phyloP scores from a whole-genome alignment of 2,888 invertebrate species.

The Drosophila tripunctata region DNA sequence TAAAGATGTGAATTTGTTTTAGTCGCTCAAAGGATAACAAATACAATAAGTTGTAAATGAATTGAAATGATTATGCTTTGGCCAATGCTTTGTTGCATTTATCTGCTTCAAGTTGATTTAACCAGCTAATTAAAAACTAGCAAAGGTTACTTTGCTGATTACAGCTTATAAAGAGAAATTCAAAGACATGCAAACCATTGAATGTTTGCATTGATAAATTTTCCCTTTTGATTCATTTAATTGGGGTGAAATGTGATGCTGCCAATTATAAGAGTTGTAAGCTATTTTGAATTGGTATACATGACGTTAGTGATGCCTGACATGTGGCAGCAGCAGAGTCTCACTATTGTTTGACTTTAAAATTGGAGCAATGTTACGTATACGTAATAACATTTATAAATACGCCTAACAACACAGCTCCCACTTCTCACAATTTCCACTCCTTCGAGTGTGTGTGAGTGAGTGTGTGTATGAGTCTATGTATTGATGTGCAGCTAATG shows the following conservation, averaged over 20 bases:
- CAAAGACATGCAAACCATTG: constrained; percentile 11
- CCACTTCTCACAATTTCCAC: background rate
- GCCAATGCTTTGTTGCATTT: background rate
- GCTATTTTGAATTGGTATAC: constrained; percentile 13
- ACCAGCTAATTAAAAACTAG: constrained; percentile 21
- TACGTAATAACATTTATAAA: constrained; percentile 81
- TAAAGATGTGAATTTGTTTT: background rate
- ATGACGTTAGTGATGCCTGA: constrained; percentile 7
- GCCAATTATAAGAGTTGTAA: constrained; percentile 47
- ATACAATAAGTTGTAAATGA: background rate
- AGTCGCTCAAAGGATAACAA: background rate
- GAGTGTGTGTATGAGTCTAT: constrained; percentile 10
- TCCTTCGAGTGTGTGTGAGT: too few relatives aligned
- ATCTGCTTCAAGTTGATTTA: constrained; percentile 27
- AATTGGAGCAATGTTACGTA: constrained; percentile 65
- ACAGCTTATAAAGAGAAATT: background rate
- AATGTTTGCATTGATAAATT: constrained; percentile 1
- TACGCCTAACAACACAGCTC: constrained; percentile 71
- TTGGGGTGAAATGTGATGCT: background rate
- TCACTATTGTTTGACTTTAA: constrained; percentile 64
- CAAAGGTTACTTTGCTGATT: constrained; percentile 10
- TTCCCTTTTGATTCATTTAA: background rate
- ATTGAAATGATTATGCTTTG: constrained; percentile 5
- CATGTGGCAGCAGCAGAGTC: constrained; percentile 11
- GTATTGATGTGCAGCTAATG: constrained; percentile 80